Evolutionary conservation across 2,888 invertebrate species (phyloP).

Genomic region (Mactromeris polynyma): DNA sequence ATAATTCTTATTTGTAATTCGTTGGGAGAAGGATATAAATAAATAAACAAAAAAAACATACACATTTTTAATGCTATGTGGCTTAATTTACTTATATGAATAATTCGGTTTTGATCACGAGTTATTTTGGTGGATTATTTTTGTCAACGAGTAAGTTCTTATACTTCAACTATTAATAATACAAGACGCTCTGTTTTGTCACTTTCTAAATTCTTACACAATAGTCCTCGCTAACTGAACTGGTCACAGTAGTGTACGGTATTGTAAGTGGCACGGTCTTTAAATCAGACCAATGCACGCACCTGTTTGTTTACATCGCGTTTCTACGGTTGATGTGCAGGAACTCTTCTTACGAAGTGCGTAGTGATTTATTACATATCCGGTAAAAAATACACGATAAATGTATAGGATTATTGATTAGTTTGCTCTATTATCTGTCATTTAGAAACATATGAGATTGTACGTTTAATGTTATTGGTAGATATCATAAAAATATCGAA

Average conservation of each 20-base stretch:
- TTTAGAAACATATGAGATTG: neutral
- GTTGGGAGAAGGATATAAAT: no score
- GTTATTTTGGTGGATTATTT: no score
- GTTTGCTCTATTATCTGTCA: neutral
- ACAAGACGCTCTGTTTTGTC: no score
- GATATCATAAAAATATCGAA: neutral
- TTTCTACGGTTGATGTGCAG: slow-evolving; percentile 47
- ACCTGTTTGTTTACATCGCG: slow-evolving; percentile 44
- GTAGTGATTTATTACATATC: slow-evolving; percentile 15
- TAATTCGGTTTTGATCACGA: no score
- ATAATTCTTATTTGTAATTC: no score
- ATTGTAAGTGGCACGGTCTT: neutral
- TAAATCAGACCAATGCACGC: slow-evolving; percentile 24
- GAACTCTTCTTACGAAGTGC: neutral
- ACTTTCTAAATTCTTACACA: no score
- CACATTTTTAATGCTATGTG: no score
- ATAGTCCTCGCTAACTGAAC: neutral
- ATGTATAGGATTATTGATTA: neutral
- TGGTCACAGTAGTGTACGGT: neutral
- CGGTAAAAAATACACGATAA: neutral
- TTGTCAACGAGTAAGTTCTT: no score
- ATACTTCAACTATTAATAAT: no score
- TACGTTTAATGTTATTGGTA: neutral
- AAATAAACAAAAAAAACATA: no score
- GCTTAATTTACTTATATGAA: no score